These are phyloP conservation scores for Planococcus citri DNA, from an alignment of 1,140 invertebrate species.

Conservation along the genomic window DNA sequence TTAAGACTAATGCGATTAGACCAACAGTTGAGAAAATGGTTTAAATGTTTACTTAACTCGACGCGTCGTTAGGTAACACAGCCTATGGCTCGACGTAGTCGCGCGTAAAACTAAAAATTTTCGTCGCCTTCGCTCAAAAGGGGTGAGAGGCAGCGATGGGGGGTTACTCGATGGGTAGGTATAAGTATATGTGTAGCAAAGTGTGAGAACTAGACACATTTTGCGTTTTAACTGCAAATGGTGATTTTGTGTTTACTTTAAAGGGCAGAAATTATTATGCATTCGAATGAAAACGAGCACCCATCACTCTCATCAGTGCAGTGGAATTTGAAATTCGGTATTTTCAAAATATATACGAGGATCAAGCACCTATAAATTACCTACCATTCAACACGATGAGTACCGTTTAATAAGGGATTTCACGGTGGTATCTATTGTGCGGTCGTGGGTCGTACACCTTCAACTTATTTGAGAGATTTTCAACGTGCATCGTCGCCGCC, in stretches of 20 bases:
- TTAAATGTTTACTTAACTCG: neutral
- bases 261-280: neutral
- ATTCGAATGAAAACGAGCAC: neutral
- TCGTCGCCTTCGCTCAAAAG: too few relatives aligned
- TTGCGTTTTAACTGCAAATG: neutral
- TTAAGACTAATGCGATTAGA: constrained; percentile 1
- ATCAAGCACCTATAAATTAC: neutral
- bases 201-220: neutral
- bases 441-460: neutral
- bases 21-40: neutral
- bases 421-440: neutral
- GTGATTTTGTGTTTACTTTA: constrained; percentile 4
- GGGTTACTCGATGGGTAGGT: too few relatives aligned
- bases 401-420: neutral
- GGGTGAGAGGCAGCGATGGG: too few relatives aligned
- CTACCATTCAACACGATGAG: neutral
- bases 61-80: neutral
- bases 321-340: too few relatives aligned
- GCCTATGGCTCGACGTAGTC: neutral
- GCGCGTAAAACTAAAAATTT: neutral
- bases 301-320: too few relatives aligned
- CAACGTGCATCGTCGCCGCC: neutral
- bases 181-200: neutral
- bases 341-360: too few relatives aligned
- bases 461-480: neutral